Base-by-base conservation (phyloP, 2,113 vertebrate species). In the Saccopteryx leptura region DNA sequence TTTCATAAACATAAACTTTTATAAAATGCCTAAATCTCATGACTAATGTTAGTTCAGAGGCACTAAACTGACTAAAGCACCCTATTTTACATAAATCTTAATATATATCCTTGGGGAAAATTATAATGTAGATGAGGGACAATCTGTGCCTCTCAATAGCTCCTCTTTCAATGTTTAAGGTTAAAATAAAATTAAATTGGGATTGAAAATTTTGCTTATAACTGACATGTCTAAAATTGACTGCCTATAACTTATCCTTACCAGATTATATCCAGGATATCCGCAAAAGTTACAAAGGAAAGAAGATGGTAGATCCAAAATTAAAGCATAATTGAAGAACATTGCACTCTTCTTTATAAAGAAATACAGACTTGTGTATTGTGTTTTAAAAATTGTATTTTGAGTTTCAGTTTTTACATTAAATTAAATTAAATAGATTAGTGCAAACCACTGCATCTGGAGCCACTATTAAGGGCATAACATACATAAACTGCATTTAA, bases 371-470 rank as follows among this genome's bases (percentile, higher is more conserved):
- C 10, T 19, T 81, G 5, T 13, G 46, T 79, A 60, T 79, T 33
- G 50, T 52, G 23, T 54, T 90, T 92, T 28, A 74, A 56, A 87
- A 92, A 39, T 86, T 52, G 46, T 69, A 89, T 63, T 65, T 92
- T 79, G 50, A 86, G 21, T 56, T 93, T 78, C n/a, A 79, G 4
- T 52, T 84, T 56, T 78, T 69, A 81, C 33, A 71, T 96, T 69
- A 60, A 85, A 83, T 26, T 76, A 84, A 94, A 87, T 68, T 33
- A 60, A 87, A 81, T 81, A 58, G 58, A 92, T 69, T n/a, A 33
- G 21, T 74, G 50, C 1, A 84, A 88, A 56, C 18, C 33, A 74
- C 12, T 95, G n/a, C 9, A 88, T 76, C 31, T 11, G 79, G 72
- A 95, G 23, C 2, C 48, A 84, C 71, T 84, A 65, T 48, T 50